These are phyloP conservation scores for Peromyscus eremicus DNA, from an alignment of 2,797 vertebrate species.

Conservation along the genomic window DNA sequence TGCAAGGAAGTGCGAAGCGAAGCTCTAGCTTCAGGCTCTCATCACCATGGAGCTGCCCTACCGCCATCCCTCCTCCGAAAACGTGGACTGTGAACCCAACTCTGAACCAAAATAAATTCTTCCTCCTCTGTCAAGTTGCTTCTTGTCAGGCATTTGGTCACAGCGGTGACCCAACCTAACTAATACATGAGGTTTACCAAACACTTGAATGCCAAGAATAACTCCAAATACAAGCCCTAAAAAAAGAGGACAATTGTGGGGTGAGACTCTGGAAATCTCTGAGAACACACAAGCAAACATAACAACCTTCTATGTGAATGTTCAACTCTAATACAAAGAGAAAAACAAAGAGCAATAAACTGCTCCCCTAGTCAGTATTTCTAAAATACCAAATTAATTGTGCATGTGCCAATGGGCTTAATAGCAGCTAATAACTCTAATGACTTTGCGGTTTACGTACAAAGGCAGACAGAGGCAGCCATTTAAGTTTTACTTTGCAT, in stretches of 20 bases:
- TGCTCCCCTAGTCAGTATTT: not conserved
- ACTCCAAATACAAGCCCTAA: not conserved
- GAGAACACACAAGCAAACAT: not conserved
- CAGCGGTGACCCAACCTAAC: not conserved
- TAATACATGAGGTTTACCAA: constrained; percentile 20
- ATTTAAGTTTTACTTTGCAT: constrained; percentile 29
- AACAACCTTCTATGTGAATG: not conserved
- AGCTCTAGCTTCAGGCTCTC: not conserved
- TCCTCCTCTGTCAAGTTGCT: not conserved
- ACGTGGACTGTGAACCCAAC: not conserved
- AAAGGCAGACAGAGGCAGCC: constrained; percentile 62
- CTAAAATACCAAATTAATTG: constrained; percentile 42
- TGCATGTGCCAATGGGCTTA: constrained; percentile 38
- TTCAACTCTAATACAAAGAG: not conserved
- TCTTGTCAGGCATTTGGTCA: not conserved
- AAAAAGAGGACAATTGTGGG: not conserved
- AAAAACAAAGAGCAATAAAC: not conserved
- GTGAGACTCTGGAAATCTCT: not conserved
- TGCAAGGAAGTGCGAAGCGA: accelerated
- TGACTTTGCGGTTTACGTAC: constrained; percentile 4
- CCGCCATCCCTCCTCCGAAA: not conserved
- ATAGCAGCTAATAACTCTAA: constrained; percentile 19
- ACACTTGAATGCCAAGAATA: not conserved
- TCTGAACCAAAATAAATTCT: not conserved
- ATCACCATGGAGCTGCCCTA: too few species aligned